Conservation (phyloP, 2,113 vertebrate genomes). For the Microtus richardsoni region DNA sequence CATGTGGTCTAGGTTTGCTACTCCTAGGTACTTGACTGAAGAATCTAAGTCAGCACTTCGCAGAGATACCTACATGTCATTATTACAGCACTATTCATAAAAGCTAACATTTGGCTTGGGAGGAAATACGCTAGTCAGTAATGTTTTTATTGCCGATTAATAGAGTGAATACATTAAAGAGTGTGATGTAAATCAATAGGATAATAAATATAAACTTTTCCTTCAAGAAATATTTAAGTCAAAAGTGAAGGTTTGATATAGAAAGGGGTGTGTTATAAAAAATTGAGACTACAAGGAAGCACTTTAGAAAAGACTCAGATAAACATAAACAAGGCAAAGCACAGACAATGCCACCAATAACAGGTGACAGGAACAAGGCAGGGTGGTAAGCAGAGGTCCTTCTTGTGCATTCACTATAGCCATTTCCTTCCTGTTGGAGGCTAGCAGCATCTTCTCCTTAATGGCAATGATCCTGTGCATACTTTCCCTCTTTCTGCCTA, state of each 20-base stretch:
- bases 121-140: neutral
- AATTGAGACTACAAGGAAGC: neutral
- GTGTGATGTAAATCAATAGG: neutral
- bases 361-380: neutral
- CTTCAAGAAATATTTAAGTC: neutral
- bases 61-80: neutral
- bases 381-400: neutral
- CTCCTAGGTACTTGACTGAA: neutral
- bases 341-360: neutral
- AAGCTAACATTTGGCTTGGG: neutral
- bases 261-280: neutral
- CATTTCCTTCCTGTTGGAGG: neutral
- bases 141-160: neutral
- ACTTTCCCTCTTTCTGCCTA: constrained; percentile 9
- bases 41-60: neutral
- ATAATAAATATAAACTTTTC: neutral
- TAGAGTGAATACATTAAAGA: neutral
- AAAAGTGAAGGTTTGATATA: constrained; percentile 13
- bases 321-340: neutral
- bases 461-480: neutral
- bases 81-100: neutral
- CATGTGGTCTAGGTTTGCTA: neutral
- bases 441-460: neutral
- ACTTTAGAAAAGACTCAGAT: neutral
- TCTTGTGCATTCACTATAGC: neutral